A percentile compares a stretch with the other conserved stretches of the same genome.
phyloP scores from a whole-genome alignment of 2,113 vertebrate genomes.

The Stigmatopora nigra region DNA sequence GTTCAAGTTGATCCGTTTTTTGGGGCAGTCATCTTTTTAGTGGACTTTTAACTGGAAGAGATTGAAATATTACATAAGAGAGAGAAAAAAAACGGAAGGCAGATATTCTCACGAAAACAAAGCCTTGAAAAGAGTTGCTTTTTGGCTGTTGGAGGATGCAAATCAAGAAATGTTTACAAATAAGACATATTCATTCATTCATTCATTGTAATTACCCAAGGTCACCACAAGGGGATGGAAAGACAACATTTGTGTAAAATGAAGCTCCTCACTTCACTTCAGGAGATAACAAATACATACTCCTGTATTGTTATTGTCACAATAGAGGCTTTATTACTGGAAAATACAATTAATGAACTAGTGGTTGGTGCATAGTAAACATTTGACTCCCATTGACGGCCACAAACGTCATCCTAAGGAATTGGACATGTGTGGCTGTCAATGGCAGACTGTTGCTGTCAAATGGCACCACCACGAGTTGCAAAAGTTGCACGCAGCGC shows the following conservation, averaged over 20 bases:
- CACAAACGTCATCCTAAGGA: too few relatives aligned
- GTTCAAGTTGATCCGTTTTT: background rate
- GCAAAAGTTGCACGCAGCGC: background rate
- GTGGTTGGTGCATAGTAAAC: too few relatives aligned
- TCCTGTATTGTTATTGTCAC: too few relatives aligned
- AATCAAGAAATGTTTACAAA: too few relatives aligned
- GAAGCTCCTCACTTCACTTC: background rate
- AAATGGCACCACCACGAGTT: background rate
- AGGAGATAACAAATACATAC: background rate
- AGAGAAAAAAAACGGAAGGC: background rate
- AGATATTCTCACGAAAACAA: background rate
- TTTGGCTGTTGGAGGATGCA: too few relatives aligned
- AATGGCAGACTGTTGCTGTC: background rate
- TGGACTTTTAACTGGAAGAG: background rate
- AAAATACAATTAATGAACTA: too few relatives aligned
- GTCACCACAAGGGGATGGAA: background rate
- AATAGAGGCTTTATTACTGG: too few relatives aligned
- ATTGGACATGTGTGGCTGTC: too few relatives aligned
- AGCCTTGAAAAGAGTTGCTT: too few relatives aligned
- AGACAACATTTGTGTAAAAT: background rate
- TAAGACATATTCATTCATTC: too few relatives aligned
- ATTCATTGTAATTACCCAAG: background rate
- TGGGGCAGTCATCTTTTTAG: background rate
- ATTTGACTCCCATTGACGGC: too few relatives aligned
- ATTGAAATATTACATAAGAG: constrained; percentile 1